Evolutionary conservation across 1,140 invertebrate genomes (phyloP), one percentile per base, ranked within the genome.

Genomic region (Dysdera silvatica): DNA sequence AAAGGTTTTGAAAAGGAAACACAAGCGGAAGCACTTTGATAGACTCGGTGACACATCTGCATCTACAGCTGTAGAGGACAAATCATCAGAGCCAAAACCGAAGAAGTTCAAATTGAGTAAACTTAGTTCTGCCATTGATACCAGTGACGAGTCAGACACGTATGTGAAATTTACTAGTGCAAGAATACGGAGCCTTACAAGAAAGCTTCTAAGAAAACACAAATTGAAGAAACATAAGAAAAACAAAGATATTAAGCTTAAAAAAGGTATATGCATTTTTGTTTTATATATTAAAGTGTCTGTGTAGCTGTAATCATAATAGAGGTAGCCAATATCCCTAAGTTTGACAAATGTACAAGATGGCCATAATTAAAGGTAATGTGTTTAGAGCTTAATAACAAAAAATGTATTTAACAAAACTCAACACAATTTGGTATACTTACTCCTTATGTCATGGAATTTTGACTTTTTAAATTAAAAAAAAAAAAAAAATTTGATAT

Each of bases 161-260:
- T 63, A 56, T 16, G 24, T 63, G 6, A 47, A 31, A 31, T 63
- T 48, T 26, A 63, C 61, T 29, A 63, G 41, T 40, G 61, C 61
- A 16, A 56, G 56, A 31, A 63, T 63, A 32, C 29, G 45, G 14
- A 63, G 56, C 32, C 29, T 63, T 5, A 63, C 55, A n/a, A 26
- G 43, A 20, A 63, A 63, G 26, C 33, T 55, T 28, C 51, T 63
- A 10, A 55, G 49, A 29, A 63, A 63, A n/a, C 61, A 63, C 20
- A 63, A 63, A 23, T 49, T 63, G 24, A 63, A 63, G 41, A 56
- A 55, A 53, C 61, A 63, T 40, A 63, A 56, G 26, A 63, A 28
- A 24, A 55, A 37, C 31, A 41, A 63, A 8, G 61, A 63, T 49
- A 48, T 52, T 6, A 63, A 63, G 41, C 61, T 55, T 40, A 53